Evolutionary conservation across 37 sponge, comb jelly and placozoan species (phyloP).

Genomic region (Oscarella lobularis): DNA sequence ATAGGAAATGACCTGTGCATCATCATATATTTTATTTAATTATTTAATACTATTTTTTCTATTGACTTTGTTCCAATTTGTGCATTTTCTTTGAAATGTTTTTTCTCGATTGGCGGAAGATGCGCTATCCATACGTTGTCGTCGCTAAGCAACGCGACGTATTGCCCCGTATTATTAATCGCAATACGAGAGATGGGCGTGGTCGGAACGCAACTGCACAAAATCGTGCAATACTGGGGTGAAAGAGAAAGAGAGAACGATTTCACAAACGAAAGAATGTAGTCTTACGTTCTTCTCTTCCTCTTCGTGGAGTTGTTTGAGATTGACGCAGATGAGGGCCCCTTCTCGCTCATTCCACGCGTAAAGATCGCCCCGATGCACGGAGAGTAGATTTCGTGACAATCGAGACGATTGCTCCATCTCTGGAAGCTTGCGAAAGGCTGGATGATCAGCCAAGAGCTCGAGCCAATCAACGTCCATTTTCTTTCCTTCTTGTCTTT

Average conservation of each 20-base stretch:
- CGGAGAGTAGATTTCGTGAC: not conserved
- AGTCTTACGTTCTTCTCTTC: not conserved
- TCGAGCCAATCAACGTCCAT: too few relatives aligned
- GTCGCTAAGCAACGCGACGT: not conserved
- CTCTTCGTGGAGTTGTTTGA: not conserved
- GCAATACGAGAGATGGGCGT: not conserved
- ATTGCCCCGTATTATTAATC: not conserved
- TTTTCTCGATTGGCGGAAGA: not conserved
- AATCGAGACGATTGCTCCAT: too few relatives aligned
- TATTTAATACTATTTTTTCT: not conserved
- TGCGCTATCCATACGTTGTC: not conserved
- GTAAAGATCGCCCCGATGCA: not conserved
- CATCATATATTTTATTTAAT: not conserved
- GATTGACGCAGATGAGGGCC: not conserved
- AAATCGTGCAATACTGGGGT: not conserved
- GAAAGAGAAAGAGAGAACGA: not conserved
- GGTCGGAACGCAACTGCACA: not conserved
- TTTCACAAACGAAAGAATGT: not conserved
- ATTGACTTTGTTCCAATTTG: too few relatives aligned
- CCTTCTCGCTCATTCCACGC: not conserved
- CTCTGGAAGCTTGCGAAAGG: too few relatives aligned
- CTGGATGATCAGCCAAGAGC: too few relatives aligned
- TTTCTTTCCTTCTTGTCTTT: too few relatives aligned
- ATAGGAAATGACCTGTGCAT: not conserved
- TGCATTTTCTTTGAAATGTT: too few relatives aligned